Evolutionary conservation across 2,888 invertebrate species (phyloP).

Genomic region (Hirtodrosophila alboralis): DNA sequence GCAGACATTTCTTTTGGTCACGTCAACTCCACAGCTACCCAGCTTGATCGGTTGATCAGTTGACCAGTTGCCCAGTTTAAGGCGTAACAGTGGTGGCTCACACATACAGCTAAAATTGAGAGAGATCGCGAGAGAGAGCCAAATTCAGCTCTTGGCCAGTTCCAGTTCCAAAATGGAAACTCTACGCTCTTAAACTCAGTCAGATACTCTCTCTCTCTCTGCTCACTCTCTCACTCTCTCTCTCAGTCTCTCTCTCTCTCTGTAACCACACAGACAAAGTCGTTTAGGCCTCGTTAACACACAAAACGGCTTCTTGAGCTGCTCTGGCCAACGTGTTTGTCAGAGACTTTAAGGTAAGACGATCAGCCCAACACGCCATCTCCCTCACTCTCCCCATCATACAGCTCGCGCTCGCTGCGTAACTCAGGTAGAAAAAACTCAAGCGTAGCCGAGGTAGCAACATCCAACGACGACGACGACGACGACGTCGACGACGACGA

Average conservation of each 20-base stretch:
- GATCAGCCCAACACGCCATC: constrained; percentile 34
- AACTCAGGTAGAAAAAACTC: constrained; percentile 81
- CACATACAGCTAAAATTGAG: neutral
- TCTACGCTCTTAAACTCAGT: neutral
- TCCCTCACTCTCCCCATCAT: constrained; percentile 32
- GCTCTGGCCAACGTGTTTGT: constrained; percentile 52
- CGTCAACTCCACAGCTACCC: constrained; percentile 60
- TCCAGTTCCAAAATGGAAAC: constrained; percentile 68
- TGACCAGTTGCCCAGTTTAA: constrained; percentile 51
- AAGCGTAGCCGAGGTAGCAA: constrained; percentile 81
- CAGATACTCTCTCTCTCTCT: constrained; percentile 1
- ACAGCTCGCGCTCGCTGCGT: constrained; percentile 80
- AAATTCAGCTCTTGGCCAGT: constrained; percentile 46
- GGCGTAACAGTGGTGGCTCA: constrained; percentile 73
- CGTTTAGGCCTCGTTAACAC: constrained; percentile 79
- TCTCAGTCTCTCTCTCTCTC: constrained; percentile 13
- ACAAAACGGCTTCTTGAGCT: constrained; percentile 71
- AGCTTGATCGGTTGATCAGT: constrained; percentile 21
- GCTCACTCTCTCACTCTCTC: constrained; percentile 3
- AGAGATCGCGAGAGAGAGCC: too few relatives aligned
- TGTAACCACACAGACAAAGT: constrained; percentile 48
- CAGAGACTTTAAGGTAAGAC: constrained; percentile 34
- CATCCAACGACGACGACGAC: constrained; percentile 55
- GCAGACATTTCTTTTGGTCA: constrained; percentile 65
- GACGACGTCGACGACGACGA: constrained; percentile 49